A percentile compares a stretch with the other conserved stretches of the same genome.
Conservation (phyloP, 1,140 invertebrate species). For the Drosophila sturtevanti region DNA sequence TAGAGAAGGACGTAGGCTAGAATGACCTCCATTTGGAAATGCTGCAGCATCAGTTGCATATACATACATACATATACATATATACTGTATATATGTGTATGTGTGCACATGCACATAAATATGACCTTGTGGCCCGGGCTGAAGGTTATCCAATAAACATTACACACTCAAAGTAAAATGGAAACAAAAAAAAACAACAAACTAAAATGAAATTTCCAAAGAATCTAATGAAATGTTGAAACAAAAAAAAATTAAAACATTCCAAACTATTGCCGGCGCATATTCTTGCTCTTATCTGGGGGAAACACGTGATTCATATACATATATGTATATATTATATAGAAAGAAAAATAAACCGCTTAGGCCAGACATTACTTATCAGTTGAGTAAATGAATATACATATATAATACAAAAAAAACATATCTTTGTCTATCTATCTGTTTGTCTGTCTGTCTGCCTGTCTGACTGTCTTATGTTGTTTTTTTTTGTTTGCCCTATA, state of each 20-base stretch:
- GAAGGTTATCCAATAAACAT: conserved; percentile 50
- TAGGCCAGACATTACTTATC: conserved; percentile 30
- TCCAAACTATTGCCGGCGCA: conserved; percentile 14
- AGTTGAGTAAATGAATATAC: conserved; percentile 9
- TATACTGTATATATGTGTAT: not conserved
- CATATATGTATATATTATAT: not conserved
- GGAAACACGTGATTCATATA: conserved; percentile 44
- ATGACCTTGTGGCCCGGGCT: conserved; percentile 62
- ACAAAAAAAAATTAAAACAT: conserved; percentile 8
- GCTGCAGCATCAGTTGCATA: conserved; percentile 37
- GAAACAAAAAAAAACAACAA: no score
- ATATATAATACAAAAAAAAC: not conserved
- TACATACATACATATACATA: not conserved
- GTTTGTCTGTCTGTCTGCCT: not conserved
- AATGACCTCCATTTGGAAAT: conserved; percentile 44
- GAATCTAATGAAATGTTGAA: conserved; percentile 10
- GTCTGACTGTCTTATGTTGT: not conserved
- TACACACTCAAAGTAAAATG: not conserved
- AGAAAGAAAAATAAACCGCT: not conserved
- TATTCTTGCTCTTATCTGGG: not conserved
- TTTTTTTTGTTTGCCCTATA: not conserved
- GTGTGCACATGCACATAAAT: conserved; percentile 4
- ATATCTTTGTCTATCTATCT: conserved; percentile 1
- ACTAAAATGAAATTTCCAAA: conserved; percentile 3
- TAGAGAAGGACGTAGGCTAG: not conserved